phyloP scores from a whole-genome alignment of 2,113 vertebrate species.

The Xiphorhynchus elegans region DNA sequence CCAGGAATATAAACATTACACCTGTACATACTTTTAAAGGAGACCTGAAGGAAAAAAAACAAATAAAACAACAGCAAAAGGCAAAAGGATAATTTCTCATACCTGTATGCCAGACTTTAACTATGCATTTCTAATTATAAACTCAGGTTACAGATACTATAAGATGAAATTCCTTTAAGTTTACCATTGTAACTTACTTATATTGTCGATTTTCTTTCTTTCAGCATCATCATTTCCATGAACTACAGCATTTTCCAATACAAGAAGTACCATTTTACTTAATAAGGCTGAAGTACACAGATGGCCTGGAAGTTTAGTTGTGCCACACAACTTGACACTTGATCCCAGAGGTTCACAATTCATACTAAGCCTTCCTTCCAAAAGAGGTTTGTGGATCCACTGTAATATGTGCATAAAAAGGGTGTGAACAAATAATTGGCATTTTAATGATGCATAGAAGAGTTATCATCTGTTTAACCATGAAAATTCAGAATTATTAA shows the following conservation, averaged over 20 bases:
- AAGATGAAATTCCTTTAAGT: background rate
- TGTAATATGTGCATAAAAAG: slow-evolving; percentile 51
- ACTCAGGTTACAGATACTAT: background rate
- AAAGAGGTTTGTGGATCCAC: slow-evolving; percentile 89
- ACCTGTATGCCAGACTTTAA: background rate
- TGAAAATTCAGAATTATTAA: background rate
- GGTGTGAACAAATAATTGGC: background rate
- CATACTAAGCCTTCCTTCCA: slow-evolving; percentile 82
- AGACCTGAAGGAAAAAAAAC: background rate
- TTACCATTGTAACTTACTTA: slow-evolving; percentile 71
- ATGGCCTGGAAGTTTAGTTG: slow-evolving; percentile 83
- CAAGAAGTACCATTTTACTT: slow-evolving; percentile 77
- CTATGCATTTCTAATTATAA: background rate
- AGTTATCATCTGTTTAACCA: background rate
- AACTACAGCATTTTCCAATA: slow-evolving; percentile 44
- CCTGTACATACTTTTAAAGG: background rate
- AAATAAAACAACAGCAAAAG: background rate
- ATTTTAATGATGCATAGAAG: background rate
- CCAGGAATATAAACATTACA: background rate
- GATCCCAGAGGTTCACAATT: slow-evolving; percentile 77
- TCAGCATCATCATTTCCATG: slow-evolving; percentile 53
- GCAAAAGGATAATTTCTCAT: background rate
- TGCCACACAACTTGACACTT: slow-evolving; percentile 69
- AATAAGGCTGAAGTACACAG: slow-evolving; percentile 86
- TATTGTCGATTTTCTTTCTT: slow-evolving; percentile 64